Percentiles rank a stretch among this genome's conserved stretches.
Conservation (phyloP, 1,140 invertebrate genomes). For the Lasioglossum baleicum region DNA sequence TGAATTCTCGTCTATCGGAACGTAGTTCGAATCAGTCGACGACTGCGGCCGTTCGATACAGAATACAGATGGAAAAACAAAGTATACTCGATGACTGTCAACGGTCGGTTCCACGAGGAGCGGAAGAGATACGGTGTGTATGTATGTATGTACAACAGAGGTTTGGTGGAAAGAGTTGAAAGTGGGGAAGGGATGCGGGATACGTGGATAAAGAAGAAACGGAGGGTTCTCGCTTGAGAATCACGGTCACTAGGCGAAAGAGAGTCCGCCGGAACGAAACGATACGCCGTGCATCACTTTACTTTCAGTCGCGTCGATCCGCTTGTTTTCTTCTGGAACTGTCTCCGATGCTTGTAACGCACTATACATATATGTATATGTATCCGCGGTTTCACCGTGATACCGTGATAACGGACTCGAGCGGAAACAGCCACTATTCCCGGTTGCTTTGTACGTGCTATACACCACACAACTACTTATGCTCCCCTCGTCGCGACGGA, state of each 20-base stretch:
- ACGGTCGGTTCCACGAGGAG: no score
- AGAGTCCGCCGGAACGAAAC: not conserved
- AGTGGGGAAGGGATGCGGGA: no score
- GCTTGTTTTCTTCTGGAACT: not conserved
- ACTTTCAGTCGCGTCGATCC: not conserved
- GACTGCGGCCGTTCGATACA: not conserved
- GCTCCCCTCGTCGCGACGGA: not conserved
- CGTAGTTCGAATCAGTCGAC: not conserved
- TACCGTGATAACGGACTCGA: slow-evolving; percentile 12
- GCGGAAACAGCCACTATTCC: slow-evolving; percentile 1
- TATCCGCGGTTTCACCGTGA: slow-evolving; percentile 3
- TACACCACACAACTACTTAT: not conserved
- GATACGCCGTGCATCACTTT: not conserved
- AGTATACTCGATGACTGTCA: not conserved
- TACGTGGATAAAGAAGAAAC: no score
- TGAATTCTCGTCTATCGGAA: no score
- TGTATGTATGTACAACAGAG: no score
- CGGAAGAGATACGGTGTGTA: no score
- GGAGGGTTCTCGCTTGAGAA: not conserved
- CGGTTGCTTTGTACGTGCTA: no score
- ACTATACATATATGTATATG: no score
- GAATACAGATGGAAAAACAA: slow-evolving; percentile 14
- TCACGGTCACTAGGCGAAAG: not conserved
- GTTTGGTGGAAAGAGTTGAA: no score
- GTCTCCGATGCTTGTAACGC: not conserved